Evolutionary conservation across 2,113 vertebrate species (phyloP).

Genomic region (Dissostichus mawsoni): DNA sequence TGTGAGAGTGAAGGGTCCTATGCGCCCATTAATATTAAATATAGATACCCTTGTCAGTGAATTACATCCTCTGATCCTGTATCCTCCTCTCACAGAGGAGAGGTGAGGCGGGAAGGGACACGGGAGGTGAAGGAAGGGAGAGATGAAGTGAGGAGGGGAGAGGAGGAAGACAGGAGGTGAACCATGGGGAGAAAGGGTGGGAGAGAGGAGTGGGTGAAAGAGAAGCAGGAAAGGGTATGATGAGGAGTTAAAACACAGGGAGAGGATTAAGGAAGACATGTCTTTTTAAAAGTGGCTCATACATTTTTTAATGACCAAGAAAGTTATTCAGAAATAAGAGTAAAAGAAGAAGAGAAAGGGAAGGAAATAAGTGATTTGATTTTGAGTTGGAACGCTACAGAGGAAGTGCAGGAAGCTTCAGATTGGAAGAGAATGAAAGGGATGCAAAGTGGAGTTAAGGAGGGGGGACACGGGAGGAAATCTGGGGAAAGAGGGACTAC

Average conservation of each 20-base stretch:
- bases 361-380: background rate
- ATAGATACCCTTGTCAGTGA: conserved; percentile 98
- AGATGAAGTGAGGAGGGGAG: conserved; percentile 55
- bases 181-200: conserved; percentile 13
- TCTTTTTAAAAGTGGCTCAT: conserved; percentile 34
- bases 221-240: conserved; percentile 12
- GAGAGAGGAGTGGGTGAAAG: conserved; percentile 45
- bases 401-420: conserved; percentile 8
- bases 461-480: conserved; percentile 49
- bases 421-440: conserved; percentile 14
- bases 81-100: conserved; percentile 84
- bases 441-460: conserved; percentile 13
- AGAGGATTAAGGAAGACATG: conserved; percentile 6
- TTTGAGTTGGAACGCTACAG: conserved; percentile 3
- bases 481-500: conserved; percentile 72
- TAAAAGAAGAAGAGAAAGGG: background rate
- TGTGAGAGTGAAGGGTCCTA: conserved; percentile 84
- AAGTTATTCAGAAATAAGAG: background rate
- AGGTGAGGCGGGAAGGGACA: conserved; percentile 72
- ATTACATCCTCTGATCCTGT: conserved; percentile 92
- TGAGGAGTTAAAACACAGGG: conserved; percentile 17
- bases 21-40: conserved; percentile 97
- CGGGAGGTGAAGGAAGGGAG: conserved; percentile 68
- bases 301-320: conserved; percentile 36
- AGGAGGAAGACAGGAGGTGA: conserved; percentile 45